Evolutionary conservation across 2,888 invertebrate species (phyloP), one percentile per base, ranked within the genome.

Genomic region (Trypoxylon attenuatum): DNA sequence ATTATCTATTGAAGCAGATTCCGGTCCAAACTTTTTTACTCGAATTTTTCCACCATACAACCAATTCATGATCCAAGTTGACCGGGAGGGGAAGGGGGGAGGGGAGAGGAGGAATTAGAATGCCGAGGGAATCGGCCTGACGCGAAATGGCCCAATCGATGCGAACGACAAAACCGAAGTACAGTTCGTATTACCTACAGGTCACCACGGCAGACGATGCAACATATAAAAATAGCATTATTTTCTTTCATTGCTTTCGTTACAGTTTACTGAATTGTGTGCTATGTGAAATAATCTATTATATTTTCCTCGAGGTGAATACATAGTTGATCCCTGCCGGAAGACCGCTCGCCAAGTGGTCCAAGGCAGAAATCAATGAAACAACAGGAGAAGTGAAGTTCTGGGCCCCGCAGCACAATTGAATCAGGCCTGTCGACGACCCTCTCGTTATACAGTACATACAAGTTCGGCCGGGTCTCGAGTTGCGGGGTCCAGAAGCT

Each of bases 191-290:
- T 71, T 41, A 73, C 66, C 69, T 76, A 71, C 73, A 63, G 76
- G 69, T 76, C 58, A 65, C 67, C 73, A 69, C 57, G 67, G 73
- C 73, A 65, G 76, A 76, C 65, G 71, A 76, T 71, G 76, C 73
- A 76, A 76, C 76, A 76, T 76, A 76, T 76, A 76, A 76, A 76
- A 76, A 76, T 76, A 76, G 76, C 76, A 65, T 76, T 69, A 68
- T 73, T 71, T 76, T 76, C 76, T 76, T 76, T 76, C 76, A 71
- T 76, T 76, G 76, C 76, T 76, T 76, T 76, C 60, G 64, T 76
- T 73, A 76, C 71, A 76, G 73, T 69, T 73, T 73, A 60, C 62
- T 62, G 58, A 71, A 76, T 69, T 73, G 73, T 63, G 62, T 69
- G 69, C 69, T 76, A 73, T 76, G 69, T 71, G 73, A 75, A 76